phyloP scores from a whole-genome alignment of 2,888 invertebrate genomes.

The Crioceris asparagi region DNA sequence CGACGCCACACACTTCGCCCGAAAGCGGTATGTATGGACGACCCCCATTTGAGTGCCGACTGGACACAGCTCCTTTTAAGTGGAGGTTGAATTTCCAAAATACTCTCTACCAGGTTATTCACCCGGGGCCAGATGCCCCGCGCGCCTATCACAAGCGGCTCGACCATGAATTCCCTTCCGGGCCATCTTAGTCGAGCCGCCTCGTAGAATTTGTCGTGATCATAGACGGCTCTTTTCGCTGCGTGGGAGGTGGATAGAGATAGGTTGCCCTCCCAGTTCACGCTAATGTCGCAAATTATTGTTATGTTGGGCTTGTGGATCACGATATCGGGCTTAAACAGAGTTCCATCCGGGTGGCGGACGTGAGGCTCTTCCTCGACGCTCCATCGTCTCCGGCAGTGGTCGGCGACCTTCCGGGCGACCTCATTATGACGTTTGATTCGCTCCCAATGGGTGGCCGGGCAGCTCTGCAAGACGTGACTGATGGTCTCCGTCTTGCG shows the following conservation, averaged over 20 bases:
- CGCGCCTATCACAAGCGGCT: slow-evolving; percentile 20
- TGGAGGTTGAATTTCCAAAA: neutral
- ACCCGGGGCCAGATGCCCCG: slow-evolving; percentile 20
- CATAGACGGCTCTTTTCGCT: slow-evolving; percentile 14
- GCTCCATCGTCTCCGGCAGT: slow-evolving; percentile 8
- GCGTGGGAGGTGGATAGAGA: neutral
- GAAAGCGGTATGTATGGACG: neutral
- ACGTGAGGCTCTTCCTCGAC: slow-evolving; percentile 20
- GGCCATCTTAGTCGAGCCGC: slow-evolving; percentile 16
- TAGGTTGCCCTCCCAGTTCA: slow-evolving; percentile 1
- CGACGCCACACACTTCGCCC: neutral
- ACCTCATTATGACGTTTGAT: slow-evolving; percentile 15
- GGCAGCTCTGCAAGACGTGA: slow-evolving; percentile 14
- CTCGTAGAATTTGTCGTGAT: slow-evolving; percentile 15
- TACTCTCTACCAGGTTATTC: slow-evolving; percentile 8
- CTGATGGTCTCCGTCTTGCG: slow-evolving; percentile 10
- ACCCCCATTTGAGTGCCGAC: neutral
- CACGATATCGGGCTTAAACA: slow-evolving; percentile 17
- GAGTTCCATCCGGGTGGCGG: slow-evolving; percentile 12
- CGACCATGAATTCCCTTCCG: slow-evolving; percentile 5
- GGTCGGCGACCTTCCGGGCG: slow-evolving; percentile 5
- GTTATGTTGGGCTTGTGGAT: neutral
- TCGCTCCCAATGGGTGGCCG: slow-evolving; percentile 8
- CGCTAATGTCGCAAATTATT: slow-evolving; percentile 7
- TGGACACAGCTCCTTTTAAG: neutral